Base-by-base conservation (phyloP, 1,140 invertebrate genomes). In the Hyphantria cunea region DNA sequence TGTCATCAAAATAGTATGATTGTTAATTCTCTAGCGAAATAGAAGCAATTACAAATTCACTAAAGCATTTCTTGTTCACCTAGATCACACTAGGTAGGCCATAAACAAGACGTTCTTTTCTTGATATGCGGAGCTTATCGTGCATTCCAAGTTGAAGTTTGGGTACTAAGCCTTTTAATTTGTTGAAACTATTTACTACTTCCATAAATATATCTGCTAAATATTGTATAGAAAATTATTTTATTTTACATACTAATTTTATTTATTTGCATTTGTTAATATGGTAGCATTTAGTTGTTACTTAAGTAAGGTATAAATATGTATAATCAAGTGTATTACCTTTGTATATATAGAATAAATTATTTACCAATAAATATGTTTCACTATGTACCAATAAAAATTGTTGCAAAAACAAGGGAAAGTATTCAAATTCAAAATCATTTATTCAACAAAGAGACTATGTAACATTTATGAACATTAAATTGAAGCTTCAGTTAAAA, bases 281-380 rank as follows among this genome's bases (percentile, higher is more conserved):
- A 13, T 12, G 17, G 17, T 32, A 44, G 52, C 25, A 42, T 25
- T 25, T 5, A 25, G 41, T 56, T 53, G 12, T 44, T 44, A 37
- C 14, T 44, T 55, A 45, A 17, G 34, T 42, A 56, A 53, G 51
- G 25, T 53, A 47, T 56, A 56, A 44, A 44, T 12, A 44, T 25
- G 17, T 25, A 25, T 25, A 25, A 56, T 56, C 53, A 56, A 47
- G 42, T 56, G 53, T 56, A 56, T 47, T 42, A 31, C 31, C 44
- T 15, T 59, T 70, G 63, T 70, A 70, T 62, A 70, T 70, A 70
- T 65, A 64, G 39, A 52, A 55, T 53, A 47, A 60, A 55, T 55
- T 63, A 15, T 39, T 45, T 44, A 52, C 13, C 31, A 52, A 52
- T 33, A n/a, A 5, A 25, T 25, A 39, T 25, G 25, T 17, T 34